Base-by-base conservation (phyloP, 2,797 vertebrate species). In the Lacerta agilis region DNA sequence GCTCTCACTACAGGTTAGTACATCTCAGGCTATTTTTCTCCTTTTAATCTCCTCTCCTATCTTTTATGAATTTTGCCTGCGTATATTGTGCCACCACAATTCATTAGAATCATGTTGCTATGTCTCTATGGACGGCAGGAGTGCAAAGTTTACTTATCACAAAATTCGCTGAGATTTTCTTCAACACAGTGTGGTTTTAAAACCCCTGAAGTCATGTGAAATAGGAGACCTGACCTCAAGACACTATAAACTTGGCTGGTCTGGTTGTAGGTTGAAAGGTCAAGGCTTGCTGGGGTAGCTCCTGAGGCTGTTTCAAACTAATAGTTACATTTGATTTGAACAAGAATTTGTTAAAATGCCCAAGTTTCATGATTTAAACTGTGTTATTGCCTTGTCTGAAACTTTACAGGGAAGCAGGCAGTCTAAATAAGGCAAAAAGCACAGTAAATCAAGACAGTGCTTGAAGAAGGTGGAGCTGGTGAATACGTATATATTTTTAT, bases 261-360 rank as follows among this genome's bases (percentile, higher is more conserved):
- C 94, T 20, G 0, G 91, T 92, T 92, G 88, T 92, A 93, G 92
- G 95, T 93, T 91, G 90, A 93, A 95, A 93, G 94, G 93, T 94
- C 94, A 94, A 55, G 66, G 91, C 94, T 95, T 95, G 85, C 79
- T 88, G 88, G 82, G 90, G 85, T 90, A 94, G 79, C 86, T 85
- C 93, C 84, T 92, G 87, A 92, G 81, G 79, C 79, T 89, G 83
- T 88, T 96, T 95, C 92, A 94, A 95, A 93, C 89, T 95, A 92
- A 94, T 93, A 93, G 90, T 90, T 93, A 91, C 90, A 83, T 92
- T 95, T 94, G 90, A 86, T 94, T 95, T 94, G 93, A 91, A 83
- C 85, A 93, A 90, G 3, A 8, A 8, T 93, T 94, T 93, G 87
- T 94, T 90, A 79, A 89, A 87, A 93, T 79, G 90, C 55, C 10